Base-by-base conservation (phyloP, 2,888 invertebrate genomes). In the Electrophaes corylata region DNA sequence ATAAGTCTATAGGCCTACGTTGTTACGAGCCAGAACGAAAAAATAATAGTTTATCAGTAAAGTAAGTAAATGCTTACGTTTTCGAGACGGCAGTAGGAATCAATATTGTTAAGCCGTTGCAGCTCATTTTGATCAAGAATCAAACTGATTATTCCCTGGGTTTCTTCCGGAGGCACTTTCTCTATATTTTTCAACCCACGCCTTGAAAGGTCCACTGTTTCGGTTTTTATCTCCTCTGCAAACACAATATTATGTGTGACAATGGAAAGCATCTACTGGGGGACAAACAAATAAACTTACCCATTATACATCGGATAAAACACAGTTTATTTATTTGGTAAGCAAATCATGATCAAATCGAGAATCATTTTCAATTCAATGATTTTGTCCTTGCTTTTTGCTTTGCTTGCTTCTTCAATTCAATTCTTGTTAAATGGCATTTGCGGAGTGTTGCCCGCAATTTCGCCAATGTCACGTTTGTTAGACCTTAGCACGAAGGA, bases 101-200 rank as follows among this genome's bases (percentile, higher is more conserved):
- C 97, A 68, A 98, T 94, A 85, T 97, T 96, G 83, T 98, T 98
- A 72, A 98, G 93, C 71, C 96, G 94, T 76, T 96, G 96, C 62
- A 98, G 88, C 79, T 96, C 96, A 92, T 98, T 98, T 78, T 97
- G 96, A 80, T 98, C 97, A 49, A 96, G 92, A 70, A 96, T 94
- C 70, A 97, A 91, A 69, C 94, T 94, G 61, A 94, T 94, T 74
- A 95, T 92, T 63, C 92, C 92, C 76, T 94, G 93, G 23, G 95
- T 93, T 83, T 96, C 95, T 60, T 94, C 94, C 52, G 93, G 88
- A 64, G 94, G 93, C 76, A 95, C 95, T 88, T 95, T 95, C 81
- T 94, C 94, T 74, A 97, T 92, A 92, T 96, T 97, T 83, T 96
- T 96, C 70, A 97, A 89, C 78, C 95, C 95, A 87, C 95, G 95